phyloP scores from a whole-genome alignment of 2,888 invertebrate species.

The Aphidoletes aphidimyza region DNA sequence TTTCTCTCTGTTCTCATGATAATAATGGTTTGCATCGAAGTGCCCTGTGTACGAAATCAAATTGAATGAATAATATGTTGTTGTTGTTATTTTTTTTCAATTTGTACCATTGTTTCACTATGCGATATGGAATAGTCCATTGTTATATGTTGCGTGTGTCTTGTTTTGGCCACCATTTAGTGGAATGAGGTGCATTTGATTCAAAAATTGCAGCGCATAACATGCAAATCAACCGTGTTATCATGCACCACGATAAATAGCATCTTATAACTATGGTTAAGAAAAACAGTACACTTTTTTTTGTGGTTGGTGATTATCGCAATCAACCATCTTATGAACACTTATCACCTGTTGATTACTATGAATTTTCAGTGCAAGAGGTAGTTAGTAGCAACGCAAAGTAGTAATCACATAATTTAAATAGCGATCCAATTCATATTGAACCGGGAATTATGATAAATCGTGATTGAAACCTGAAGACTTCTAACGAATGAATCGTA shows the following conservation, averaged over 20 bases:
- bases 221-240: background rate
- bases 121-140: constrained; percentile 15
- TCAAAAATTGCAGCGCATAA: background rate
- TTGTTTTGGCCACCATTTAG: background rate
- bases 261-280: too few relatives aligned
- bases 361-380: too few relatives aligned
- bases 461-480: too few relatives aligned
- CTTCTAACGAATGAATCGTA: too few relatives aligned
- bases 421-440: too few relatives aligned
- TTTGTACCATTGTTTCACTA: background rate
- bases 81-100: background rate
- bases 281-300: too few relatives aligned
- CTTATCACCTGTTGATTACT: too few relatives aligned
- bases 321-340: too few relatives aligned
- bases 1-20: background rate
- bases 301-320: too few relatives aligned
- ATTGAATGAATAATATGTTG: background rate
- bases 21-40: background rate
- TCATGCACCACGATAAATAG: background rate
- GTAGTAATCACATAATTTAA: too few relatives aligned
- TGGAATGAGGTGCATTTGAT: background rate
- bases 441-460: too few relatives aligned
- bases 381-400: too few relatives aligned
- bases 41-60: background rate
- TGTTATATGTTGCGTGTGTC: background rate